Percentiles rank a stretch among this genome's conserved stretches.
Evolutionary conservation across 2,797 vertebrate species (phyloP).

Genomic region (Sebastiscus tertius): DNA sequence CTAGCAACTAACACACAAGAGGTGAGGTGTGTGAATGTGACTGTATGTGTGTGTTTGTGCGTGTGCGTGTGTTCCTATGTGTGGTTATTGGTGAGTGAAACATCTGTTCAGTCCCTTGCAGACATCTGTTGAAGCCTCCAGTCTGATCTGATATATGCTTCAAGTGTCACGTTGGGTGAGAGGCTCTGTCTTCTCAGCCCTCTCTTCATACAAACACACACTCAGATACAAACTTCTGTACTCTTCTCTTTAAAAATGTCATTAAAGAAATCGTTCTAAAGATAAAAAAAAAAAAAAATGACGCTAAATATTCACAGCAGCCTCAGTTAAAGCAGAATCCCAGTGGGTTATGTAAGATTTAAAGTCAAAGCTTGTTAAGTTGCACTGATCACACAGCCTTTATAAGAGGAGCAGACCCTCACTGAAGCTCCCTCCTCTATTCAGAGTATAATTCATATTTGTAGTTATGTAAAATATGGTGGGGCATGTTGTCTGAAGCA

Average conservation of each 20-base stretch:
- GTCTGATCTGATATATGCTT: conserved; percentile 36
- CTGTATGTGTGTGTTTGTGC: background rate
- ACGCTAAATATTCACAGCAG: conserved; percentile 29
- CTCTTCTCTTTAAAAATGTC: conserved; percentile 14
- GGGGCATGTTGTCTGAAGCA: conserved; percentile 14
- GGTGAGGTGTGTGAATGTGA: conserved; percentile 74
- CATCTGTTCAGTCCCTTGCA: conserved; percentile 50
- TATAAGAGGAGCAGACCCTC: conserved; percentile 6
- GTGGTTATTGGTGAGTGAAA: conserved; percentile 37
- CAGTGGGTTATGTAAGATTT: conserved; percentile 18
- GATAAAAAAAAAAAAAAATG: conserved; percentile 3
- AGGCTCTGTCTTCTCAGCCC: conserved; percentile 15
- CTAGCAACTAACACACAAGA: conserved; percentile 89
- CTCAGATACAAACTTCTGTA: background rate
- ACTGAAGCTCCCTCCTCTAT: background rate
- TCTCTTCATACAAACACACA: conserved; percentile 12
- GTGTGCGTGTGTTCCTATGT: background rate
- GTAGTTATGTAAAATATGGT: conserved; percentile 32
- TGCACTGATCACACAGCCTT: conserved; percentile 27
- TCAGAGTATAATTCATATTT: conserved; percentile 21
- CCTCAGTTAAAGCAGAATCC: background rate
- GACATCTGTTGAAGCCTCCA: conserved; percentile 50
- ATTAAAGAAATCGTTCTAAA: conserved; percentile 18
- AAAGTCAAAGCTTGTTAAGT: conserved; percentile 36
- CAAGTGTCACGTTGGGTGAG: conserved; percentile 27